Evolutionary conservation across 2,113 vertebrate species (phyloP), one percentile per base, ranked within the genome.

Genomic region (Cebus imitator): DNA sequence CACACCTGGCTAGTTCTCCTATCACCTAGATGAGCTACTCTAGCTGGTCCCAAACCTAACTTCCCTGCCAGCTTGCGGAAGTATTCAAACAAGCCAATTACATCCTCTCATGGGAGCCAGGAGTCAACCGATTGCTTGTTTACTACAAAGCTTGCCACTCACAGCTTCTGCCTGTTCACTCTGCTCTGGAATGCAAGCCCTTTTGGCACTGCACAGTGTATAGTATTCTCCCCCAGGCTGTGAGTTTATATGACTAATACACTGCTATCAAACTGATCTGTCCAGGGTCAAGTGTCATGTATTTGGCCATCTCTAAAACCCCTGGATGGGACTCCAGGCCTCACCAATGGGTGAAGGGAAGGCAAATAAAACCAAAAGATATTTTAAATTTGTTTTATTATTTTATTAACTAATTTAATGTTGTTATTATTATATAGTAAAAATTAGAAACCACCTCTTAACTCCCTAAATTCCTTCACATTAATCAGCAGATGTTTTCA

Each of bases 141-240:
- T 35, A 32, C 9, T 20, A 10, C 9, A 12, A 25, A 6, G 11
- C 13, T 4, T 75, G 35, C 2, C 13, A 55, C 27, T 1, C 0
- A 43, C 9, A 20, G 1, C 37, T 5, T 12, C 52, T 57, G 13
- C 18, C 25, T 23, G 2, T 9, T 57, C 6, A 21, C 21, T 30
- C 8, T 92, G 11, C 20, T 68, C 66, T 64, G 20, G 12, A n/a
- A 20, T 32, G 16, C 12, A 43, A 40, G 7, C 20, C 20, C 6
- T 43, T 5, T 5, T 55, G 27, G 1, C 30, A 27, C 37, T 75
- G 20, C 2, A 2, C 23, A 21, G 5, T 30, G 4, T 35, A 16
- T 0, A 2, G 25, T 80, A 35, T 48, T 52, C 37, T 73, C 27
- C 20, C 12, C 1, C 1, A 70, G 43, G 8, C 1, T 27, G 27